Evolutionary conservation across 2,888 invertebrate genomes (phyloP).

Genomic region (Hypercompe scribonia): DNA sequence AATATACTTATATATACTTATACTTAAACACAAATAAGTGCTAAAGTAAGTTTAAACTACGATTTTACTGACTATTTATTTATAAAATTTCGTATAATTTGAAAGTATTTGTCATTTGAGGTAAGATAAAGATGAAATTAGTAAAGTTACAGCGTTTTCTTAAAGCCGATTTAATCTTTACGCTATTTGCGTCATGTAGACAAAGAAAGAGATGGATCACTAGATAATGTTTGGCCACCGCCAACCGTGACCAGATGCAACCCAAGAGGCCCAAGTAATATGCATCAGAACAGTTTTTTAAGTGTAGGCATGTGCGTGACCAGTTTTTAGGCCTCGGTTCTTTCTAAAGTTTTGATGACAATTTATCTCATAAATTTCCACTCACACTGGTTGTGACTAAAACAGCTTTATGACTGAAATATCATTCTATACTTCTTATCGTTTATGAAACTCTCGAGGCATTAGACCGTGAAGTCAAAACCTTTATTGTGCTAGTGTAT

Average conservation of each 20-base stretch:
- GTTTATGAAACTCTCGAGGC: neutral
- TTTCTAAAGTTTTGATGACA: neutral
- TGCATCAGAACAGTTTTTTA: too few species aligned
- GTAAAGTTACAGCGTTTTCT: too few species aligned
- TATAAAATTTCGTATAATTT: neutral
- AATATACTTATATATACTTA: too few species aligned
- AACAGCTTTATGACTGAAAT: neutral
- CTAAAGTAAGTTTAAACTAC: neutral
- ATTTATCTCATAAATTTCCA: neutral
- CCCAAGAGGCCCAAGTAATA: too few species aligned
- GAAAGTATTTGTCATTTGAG: neutral
- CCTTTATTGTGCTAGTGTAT: constrained; percentile 5
- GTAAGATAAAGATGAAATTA: too few species aligned
- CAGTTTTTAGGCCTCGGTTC: too few species aligned
- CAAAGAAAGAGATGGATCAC: too few species aligned
- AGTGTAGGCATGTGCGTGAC: neutral
- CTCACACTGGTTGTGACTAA: neutral
- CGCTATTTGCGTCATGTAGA: too few species aligned
- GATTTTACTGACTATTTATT: neutral
- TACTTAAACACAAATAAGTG: too few species aligned
- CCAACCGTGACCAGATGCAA: too few species aligned
- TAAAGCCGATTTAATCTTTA: too few species aligned
- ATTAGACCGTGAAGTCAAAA: constrained; percentile 5
- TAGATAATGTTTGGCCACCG: too few species aligned
- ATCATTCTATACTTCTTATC: neutral